Base-by-base conservation (phyloP, 2,797 vertebrate species). In the Microcaecilia unicolor region DNA sequence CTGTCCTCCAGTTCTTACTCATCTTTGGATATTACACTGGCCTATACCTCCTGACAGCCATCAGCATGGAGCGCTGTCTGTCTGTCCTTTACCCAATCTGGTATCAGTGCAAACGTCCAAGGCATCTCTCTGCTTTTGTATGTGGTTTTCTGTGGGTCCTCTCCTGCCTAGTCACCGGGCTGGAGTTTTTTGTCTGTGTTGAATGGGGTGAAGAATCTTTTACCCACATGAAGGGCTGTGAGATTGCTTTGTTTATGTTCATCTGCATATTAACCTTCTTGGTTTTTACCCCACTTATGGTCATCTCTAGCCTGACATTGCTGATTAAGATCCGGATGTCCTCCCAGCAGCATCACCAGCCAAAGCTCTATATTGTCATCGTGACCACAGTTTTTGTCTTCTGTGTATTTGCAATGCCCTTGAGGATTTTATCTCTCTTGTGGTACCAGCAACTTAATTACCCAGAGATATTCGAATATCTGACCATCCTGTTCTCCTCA, bases 401-500 rank as follows among this genome's bases (percentile, higher is more conserved):
- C 32, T 61, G 67, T 1, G 59, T 67, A 19, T n/a, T n/a, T n/a
- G n/a, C n/a, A n/a, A n/a, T n/a, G n/a, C n/a, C n/a, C n/a, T n/a
- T n/a, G n/a, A n/a, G n/a, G n/a, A n/a, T n/a, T n/a, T n/a, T n/a
- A n/a, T n/a, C n/a, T n/a, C n/a, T n/a, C n/a, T n/a, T n/a, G n/a
- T n/a, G n/a, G n/a, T n/a, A n/a, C n/a, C n/a, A n/a, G n/a, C n/a
- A n/a, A n/a, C n/a, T n/a, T n/a, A n/a, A n/a, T n/a, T n/a, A n/a
- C n/a, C n/a, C 64, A 30, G 64, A 63, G 46, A 61, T 64, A 0
- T 25, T 26, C 6, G 61, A 61, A 41, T 64, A 64, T n/a, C n/a
- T 64, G 51, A 61, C 61, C 2, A 64, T 64, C 38, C 30, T 59
- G 10, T 64, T 58, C 7, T 31, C 62, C n/a, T 61, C 57, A 7